Base-by-base conservation (phyloP, 53 echinoderm and acorn worm species). In the Temnopleurus reevesii region DNA sequence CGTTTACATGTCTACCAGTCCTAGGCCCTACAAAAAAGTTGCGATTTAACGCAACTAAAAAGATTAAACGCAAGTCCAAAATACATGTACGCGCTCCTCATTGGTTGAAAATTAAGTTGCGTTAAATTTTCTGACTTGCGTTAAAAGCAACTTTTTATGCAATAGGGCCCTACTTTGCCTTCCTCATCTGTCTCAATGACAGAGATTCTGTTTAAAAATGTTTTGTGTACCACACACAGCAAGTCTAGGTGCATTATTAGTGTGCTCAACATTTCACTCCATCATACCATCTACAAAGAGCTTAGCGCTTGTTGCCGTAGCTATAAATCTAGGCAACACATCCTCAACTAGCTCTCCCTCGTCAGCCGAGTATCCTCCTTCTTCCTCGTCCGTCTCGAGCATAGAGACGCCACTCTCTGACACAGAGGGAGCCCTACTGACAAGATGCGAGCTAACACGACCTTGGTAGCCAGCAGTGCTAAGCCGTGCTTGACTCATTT, bases 341-440 rank as follows among this genome's bases (percentile, higher is more conserved):
- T 47, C 88, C 5, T 9, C 81, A 36, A 10, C 55, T 17, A 57
- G 9, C 24, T 56, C 85, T 46, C 63, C 89, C 23, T 81, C 86
- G 6, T 91, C 91, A 12, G 38, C 89, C n/a, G 60, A 56, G 59
- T 92, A 89, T 58, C n/a, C 77, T 61, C 49, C 89, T n/a, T n/a
- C n/a, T 77, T 88, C 92, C 12, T 93, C 93, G 31, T 93, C 93
- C 6, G 90, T 90, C 30, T 90, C 93, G 36, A 90, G 82, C 93
- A 93, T 95, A 13, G 93, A 93, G 61, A 93, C 93, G 12, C 93
- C 95, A 36, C 93, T 91, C 89, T 93, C 93, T 15, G 95, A 95
- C 65, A 95, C 88, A 27, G 95, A 95, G 91, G 95, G 95, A 17
- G 95, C 93, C 41, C 91, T 80, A 51, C 95, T 95, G 33, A 92